Conservation (phyloP, 53 echinoderm and acorn worm species). For the Pentamera pediparva region DNA sequence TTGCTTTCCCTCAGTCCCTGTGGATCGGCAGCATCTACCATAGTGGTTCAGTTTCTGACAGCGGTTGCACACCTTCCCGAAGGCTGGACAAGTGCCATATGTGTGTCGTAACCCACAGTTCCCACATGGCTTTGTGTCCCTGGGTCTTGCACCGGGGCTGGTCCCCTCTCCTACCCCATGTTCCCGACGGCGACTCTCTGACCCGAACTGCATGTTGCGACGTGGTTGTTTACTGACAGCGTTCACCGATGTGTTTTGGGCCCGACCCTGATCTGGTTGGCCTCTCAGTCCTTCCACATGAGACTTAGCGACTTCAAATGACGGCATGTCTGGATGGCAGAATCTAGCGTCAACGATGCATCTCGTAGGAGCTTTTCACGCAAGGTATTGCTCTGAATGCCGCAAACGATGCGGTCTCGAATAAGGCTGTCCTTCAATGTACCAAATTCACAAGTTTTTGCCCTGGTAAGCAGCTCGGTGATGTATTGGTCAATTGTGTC, state of each 20-base stretch:
- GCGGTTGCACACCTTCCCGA: constrained; percentile 4
- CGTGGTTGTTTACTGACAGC: background rate
- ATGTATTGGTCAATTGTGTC: constrained; percentile 19
- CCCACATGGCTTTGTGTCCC: constrained; percentile 11
- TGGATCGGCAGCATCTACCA: background rate
- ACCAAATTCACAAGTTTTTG: constrained; percentile 17
- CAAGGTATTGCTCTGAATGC: background rate
- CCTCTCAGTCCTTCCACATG: background rate
- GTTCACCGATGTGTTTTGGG: background rate
- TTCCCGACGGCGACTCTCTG: background rate
- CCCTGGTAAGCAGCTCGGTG: constrained; percentile 13
- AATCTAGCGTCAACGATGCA: background rate
- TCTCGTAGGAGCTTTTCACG: constrained; percentile 2
- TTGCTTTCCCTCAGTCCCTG: background rate
- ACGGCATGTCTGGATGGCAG: background rate
- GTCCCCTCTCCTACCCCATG: background rate
- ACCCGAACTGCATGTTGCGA: background rate
- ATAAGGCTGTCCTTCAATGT: constrained; percentile 7
- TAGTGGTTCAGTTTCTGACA: constrained; percentile 24
- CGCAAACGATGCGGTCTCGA: constrained; percentile 26
- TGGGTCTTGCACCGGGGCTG: too few species aligned
- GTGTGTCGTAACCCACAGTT: constrained; percentile 14
- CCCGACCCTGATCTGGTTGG: too few species aligned
- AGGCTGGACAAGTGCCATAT: constrained; percentile 17
- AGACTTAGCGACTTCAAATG: background rate